Base-by-base conservation (phyloP, 2,113 vertebrate species). In the Sylvia atricapilla region DNA sequence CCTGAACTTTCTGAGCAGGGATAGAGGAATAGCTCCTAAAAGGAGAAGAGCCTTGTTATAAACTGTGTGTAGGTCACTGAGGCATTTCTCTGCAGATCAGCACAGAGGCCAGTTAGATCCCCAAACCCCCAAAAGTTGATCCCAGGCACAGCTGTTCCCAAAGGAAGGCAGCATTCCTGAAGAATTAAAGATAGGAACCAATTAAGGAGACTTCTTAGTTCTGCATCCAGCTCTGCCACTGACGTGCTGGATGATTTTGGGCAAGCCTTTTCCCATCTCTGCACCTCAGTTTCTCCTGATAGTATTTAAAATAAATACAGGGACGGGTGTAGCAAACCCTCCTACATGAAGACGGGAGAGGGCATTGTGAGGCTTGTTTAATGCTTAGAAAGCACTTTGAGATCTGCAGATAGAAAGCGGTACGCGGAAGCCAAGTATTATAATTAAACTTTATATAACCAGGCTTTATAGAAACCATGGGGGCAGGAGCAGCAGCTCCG, bases 381-480 rank as follows among this genome's bases (percentile, higher is more conserved):
- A 93, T 96, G 96, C 92, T 97, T 97, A 95, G 95, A 95, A 96
- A 97, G 94, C 95, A 96, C 93, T 96, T 91, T 87, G 56, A 95
- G 94, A 96, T 93, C 82, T 95, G 84, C 79, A 95, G 94, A 94
- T 96, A 95, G 88, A 94, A 92, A 95, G 87, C 47, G 25, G 67
- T 70, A 93, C 67, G 25, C 58, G 72, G 94, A 94, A 95, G 95
- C 95, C 95, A 97, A 94, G 70, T 93, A 93, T 96, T 94, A 58
- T 95, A 90, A 97, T 96, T 94, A 93, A 97, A 97, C 94, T 96
- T 97, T 95, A 96, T 93, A 93, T 95, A 97, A 93, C 79, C 37
- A 56, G 76, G 63, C 89, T 94, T 78, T 89, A 86, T 28, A 82
- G 92, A 78, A 79, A 47, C 64, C 66, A 63, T 30, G 83, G 83